A percentile compares a stretch with the other conserved stretches of the same genome.
Evolutionary conservation across 1,140 invertebrate genomes (phyloP).

Genomic region (Eumeta japonica): DNA sequence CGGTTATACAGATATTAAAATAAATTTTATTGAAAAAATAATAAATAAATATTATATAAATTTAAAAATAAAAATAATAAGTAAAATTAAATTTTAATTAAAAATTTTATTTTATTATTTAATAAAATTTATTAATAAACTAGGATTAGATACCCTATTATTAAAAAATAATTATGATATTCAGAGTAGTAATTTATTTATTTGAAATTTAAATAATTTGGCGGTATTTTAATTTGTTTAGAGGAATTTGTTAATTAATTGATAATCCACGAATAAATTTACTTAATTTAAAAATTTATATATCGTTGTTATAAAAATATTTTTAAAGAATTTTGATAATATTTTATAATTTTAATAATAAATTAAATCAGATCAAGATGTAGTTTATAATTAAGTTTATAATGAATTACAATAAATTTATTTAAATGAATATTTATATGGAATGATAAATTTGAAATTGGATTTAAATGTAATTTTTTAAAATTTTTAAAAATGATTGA

Average conservation of each 20-base stretch:
- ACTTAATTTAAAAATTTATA: conserved; percentile 57
- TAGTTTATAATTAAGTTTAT: conserved; percentile 53
- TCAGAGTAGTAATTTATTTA: conserved; percentile 54
- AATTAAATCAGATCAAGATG: conserved; percentile 61
- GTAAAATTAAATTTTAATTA: conserved; percentile 32
- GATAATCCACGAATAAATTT: conserved; percentile 58
- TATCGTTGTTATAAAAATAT: conserved; percentile 59
- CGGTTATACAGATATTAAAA: conserved; percentile 52
- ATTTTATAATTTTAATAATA: conserved; percentile 45
- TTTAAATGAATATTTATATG: conserved; percentile 25
- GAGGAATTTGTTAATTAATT: conserved; percentile 61
- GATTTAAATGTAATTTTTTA: conserved; percentile 39
- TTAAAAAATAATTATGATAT: conserved; percentile 36
- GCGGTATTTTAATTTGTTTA: conserved; percentile 60
- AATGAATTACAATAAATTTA: conserved; percentile 35
- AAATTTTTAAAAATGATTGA: conserved; percentile 29
- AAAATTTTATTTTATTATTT: conserved; percentile 25
- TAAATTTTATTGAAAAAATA: conserved; percentile 26
- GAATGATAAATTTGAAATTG: conserved; percentile 24
- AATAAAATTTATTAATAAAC: conserved; percentile 44
- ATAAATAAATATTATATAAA: conserved; percentile 31
- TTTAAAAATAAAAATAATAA: conserved; percentile 30
- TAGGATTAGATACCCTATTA: conserved; percentile 70
- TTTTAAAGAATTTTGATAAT: conserved; percentile 58
- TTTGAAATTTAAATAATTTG: conserved; percentile 60